phyloP scores from a whole-genome alignment of 2,888 invertebrate genomes.

The Panzeria rudis region DNA sequence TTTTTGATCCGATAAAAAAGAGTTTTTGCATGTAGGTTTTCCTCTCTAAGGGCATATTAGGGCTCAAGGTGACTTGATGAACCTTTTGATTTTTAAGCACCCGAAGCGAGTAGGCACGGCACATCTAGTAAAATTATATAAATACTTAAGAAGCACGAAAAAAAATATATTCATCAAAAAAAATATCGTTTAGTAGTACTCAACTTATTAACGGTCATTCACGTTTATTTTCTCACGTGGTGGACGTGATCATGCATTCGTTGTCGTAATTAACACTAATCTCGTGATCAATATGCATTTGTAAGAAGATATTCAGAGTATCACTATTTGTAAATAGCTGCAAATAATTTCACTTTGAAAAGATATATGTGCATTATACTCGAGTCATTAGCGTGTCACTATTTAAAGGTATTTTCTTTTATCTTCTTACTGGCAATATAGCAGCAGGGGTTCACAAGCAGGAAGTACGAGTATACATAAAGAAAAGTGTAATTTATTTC shows the following conservation, averaged over 20 bases:
- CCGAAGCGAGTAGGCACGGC: too few relatives aligned
- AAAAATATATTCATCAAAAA: too few relatives aligned
- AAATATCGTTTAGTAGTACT: too few relatives aligned
- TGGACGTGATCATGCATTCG: background rate
- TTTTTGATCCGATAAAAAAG: too few relatives aligned
- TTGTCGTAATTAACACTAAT: background rate
- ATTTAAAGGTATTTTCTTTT: background rate
- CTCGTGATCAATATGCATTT: background rate
- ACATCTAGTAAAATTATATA: too few relatives aligned
- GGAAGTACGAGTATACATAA: conserved; percentile 24
- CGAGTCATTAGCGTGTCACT: background rate
- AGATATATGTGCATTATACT: background rate
- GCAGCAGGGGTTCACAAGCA: conserved; percentile 1
- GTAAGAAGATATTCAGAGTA: background rate
- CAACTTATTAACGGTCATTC: too few relatives aligned
- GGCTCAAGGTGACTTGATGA: too few relatives aligned
- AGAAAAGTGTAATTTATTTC: background rate
- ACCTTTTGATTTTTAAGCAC: too few relatives aligned
- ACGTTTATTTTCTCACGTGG: background rate
- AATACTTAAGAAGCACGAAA: too few relatives aligned
- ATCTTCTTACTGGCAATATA: background rate
- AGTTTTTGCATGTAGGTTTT: too few relatives aligned
- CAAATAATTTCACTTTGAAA: background rate
- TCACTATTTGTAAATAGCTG: background rate
- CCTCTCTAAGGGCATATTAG: too few relatives aligned